Conservation (phyloP, 2,113 vertebrate species). For the Atractosteus spatula region DNA sequence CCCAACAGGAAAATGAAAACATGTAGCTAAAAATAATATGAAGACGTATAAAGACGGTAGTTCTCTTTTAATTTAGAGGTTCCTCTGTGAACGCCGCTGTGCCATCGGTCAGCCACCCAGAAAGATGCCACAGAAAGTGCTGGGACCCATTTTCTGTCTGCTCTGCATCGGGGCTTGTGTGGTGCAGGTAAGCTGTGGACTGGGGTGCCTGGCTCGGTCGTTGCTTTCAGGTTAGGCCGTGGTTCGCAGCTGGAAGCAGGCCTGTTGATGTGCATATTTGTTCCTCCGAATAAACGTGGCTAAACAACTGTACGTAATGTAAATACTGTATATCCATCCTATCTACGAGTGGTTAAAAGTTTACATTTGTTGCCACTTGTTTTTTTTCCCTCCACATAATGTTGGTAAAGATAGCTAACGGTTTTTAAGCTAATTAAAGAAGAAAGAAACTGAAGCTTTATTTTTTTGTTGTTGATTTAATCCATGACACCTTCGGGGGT, state of each 20-base stretch:
- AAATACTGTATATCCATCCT: constrained; percentile 18
- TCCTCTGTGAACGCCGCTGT: constrained; percentile 54
- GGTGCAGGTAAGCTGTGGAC: constrained; percentile 64
- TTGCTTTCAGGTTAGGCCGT: constrained; percentile 41
- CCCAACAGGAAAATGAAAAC: constrained; percentile 21
- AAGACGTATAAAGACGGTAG: constrained; percentile 21
- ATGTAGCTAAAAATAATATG: constrained; percentile 50
- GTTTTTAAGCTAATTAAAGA: too few species aligned
- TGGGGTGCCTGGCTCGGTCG: constrained; percentile 16
- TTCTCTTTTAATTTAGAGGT: constrained; percentile 23
- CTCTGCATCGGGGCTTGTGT: constrained; percentile 66
- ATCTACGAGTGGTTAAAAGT: background rate
- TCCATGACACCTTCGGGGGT: too few species aligned
- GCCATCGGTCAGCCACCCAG: constrained; percentile 51
- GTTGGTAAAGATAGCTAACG: background rate
- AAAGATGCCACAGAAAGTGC: constrained; percentile 67
- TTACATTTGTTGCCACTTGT: background rate
- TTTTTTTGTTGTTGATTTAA: too few species aligned
- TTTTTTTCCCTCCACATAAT: background rate
- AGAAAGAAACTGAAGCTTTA: too few species aligned
- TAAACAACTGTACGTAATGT: constrained; percentile 46
- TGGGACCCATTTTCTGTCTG: constrained; percentile 68
- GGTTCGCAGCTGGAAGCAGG: constrained; percentile 52
- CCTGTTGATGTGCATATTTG: constrained; percentile 53
- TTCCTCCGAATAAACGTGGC: constrained; percentile 50